phyloP scores from a whole-genome alignment of 2,888 invertebrate species.

The Mesorhabditis sp. region DNA sequence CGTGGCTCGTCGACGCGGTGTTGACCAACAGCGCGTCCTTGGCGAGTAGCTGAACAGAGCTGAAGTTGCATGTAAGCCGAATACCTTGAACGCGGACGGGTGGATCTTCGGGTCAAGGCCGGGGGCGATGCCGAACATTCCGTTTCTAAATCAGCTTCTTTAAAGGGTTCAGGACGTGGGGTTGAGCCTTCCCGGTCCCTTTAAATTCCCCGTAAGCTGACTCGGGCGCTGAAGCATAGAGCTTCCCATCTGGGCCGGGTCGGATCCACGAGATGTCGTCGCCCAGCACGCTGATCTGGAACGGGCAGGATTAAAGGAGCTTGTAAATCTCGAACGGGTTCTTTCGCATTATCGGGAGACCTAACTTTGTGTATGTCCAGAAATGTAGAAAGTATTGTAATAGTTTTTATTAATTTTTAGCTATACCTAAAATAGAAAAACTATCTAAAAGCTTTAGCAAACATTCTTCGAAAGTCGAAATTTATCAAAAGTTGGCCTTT shows the following conservation, averaged over 20 bases:
- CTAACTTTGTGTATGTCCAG: too few relatives aligned
- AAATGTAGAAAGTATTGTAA: too few relatives aligned
- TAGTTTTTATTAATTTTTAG: too few relatives aligned
- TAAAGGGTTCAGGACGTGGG: neutral
- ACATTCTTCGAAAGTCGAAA: too few relatives aligned
- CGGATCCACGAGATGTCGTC: conserved; percentile 98
- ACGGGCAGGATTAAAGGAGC: too few relatives aligned
- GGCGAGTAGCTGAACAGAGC: conserved; percentile 77
- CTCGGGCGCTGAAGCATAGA: conserved; percentile 93
- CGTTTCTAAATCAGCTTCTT: conserved; percentile 14
- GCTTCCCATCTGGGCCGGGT: conserved; percentile 75
- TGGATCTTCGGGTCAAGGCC: conserved; percentile 84
- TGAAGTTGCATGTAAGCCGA: neutral
- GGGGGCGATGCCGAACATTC: conserved; percentile 95
- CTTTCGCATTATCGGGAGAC: too few relatives aligned
- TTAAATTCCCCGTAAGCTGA: conserved; percentile 55
- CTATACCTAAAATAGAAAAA: too few relatives aligned
- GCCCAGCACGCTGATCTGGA: conserved; percentile 68
- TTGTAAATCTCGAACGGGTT: too few relatives aligned
- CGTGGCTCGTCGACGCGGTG: conserved; percentile 86
- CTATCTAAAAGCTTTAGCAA: too few relatives aligned
- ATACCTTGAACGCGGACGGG: conserved; percentile 67
- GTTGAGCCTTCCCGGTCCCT: conserved; percentile 70
- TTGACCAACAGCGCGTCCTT: conserved; percentile 91
- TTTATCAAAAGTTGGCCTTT: too few relatives aligned